These are phyloP conservation scores for Lingula anatina DNA, from an alignment of 2,888 invertebrate species.

Conservation along the genomic window DNA sequence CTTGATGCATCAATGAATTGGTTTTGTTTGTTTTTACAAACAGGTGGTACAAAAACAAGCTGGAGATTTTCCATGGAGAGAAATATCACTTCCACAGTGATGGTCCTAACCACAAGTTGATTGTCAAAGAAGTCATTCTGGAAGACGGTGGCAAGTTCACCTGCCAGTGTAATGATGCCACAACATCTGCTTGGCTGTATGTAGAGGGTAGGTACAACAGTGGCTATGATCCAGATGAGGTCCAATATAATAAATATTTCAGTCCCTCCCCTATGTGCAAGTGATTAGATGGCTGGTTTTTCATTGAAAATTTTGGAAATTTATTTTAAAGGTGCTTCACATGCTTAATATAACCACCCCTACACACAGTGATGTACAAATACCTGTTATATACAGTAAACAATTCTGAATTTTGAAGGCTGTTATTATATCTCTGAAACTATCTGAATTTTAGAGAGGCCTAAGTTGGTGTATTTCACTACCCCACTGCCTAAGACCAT, in stretches of 20 bases:
- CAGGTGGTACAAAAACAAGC: conserved; percentile 56
- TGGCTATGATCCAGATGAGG: no score
- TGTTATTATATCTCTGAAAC: no score
- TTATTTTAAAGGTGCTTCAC: no score
- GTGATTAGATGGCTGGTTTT: no score
- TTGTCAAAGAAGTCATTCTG: conserved; percentile 84
- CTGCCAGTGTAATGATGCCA: conserved; percentile 86
- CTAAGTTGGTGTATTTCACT: no score
- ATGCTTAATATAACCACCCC: no score
- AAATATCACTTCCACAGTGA: conserved; percentile 93
- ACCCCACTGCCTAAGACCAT: conserved; percentile 55
- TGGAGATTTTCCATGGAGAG: conserved; percentile 93
- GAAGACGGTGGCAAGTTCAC: conserved; percentile 97
- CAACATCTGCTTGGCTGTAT: conserved; percentile 84
- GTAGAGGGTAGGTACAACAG: conserved; percentile 71
- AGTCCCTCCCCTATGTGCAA: background rate
- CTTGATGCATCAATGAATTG: no score
- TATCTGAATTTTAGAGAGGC: no score
- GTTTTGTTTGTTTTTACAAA: no score
- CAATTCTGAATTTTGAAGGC: background rate
- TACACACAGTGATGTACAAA: no score
- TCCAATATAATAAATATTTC: background rate
- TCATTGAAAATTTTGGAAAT: conserved; percentile 1
- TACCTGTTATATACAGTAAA: no score
- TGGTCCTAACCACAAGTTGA: conserved; percentile 83